Evolutionary conservation across 2,888 invertebrate species (phyloP).

Genomic region (Eledona agricola): DNA sequence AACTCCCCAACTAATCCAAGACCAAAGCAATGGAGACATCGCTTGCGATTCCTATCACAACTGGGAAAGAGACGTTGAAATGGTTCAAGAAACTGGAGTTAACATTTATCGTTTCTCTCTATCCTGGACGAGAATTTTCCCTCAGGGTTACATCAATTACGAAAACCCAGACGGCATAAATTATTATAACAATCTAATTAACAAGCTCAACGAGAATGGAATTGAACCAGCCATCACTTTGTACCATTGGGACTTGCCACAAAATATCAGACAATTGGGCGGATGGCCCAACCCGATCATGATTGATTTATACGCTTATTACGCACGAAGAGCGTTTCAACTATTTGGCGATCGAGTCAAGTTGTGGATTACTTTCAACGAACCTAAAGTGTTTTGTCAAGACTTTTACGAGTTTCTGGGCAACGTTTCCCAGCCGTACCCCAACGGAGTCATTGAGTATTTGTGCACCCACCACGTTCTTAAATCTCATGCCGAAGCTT

Average conservation of each 20-base stretch:
- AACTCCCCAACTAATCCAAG: slow-evolving; percentile 6
- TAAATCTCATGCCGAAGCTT: slow-evolving; percentile 74
- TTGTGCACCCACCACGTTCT: slow-evolving; percentile 71
- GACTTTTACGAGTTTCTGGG: slow-evolving; percentile 11
- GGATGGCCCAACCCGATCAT: slow-evolving; percentile 54
- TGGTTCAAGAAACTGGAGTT: slow-evolving; percentile 39
- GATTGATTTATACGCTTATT: slow-evolving; percentile 12
- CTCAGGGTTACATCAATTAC: slow-evolving; percentile 60
- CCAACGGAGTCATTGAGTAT: slow-evolving; percentile 70
- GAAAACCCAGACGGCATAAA: slow-evolving; percentile 75
- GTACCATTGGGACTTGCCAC: slow-evolving; percentile 57
- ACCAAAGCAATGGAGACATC: slow-evolving; percentile 36
- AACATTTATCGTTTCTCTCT: slow-evolving; percentile 36
- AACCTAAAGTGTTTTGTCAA: slow-evolving; percentile 22
- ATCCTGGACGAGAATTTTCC: slow-evolving; percentile 70
- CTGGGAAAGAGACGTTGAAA: slow-evolving; percentile 35
- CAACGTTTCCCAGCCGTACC: slow-evolving; percentile 44
- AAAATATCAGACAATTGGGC: slow-evolving; percentile 34
- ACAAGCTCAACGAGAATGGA: slow-evolving; percentile 64
- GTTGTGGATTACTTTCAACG: slow-evolving; percentile 61
- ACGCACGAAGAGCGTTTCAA: slow-evolving; percentile 59
- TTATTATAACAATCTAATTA: slow-evolving; percentile 71
- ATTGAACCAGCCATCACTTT: slow-evolving; percentile 67
- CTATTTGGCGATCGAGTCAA: slow-evolving; percentile 70
- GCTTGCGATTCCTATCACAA: slow-evolving; percentile 43